Base-by-base conservation (phyloP, 2,888 invertebrate species). In the Spilarctia lutea region DNA sequence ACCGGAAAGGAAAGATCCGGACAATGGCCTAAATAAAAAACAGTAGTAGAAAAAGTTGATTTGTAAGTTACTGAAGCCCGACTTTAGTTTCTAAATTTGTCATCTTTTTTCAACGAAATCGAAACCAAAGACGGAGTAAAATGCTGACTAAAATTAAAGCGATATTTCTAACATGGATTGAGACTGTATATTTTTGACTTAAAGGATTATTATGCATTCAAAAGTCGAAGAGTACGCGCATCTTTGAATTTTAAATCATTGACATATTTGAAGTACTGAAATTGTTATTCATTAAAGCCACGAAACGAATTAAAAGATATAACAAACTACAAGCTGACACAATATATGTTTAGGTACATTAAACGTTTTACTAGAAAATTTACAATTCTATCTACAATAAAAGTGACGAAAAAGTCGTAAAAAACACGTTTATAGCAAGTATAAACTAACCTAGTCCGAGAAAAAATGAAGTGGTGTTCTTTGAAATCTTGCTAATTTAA, bases 1-100 rank as follows among this genome's bases (percentile, higher is more conserved):
- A 45, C 74, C 76, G 78, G 81, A 82, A 81, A 81, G 75, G 75
- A 85, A 85, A 83, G 79, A 81, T 77, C 77, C 75, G 69, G 80
- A 79, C 81, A 79, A 82, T 73, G 68, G 63, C 66, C 75, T 77
- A 73, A 73, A 80, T 75, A 80, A 81, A 82, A 80, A 79, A 83
- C 74, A 73, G 56, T 67, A 75, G 35, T 35, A 73, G 48, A 71
- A 71, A 45, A 71, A 66, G 67, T 24, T 30, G 24, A 52, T 35
- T 48, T 52, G 20, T 63, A 45, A 35, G 30, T 71, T 71, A 33
- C 45, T 45, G 18, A 27, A 66, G 45, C 39, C 33, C 33, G 4
- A 66, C 18, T 45, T 30, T 33, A 45, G 42, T 65, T 45, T 35
- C 52, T 52, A 20, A 30, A 30, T 33, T 33, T 68, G 30, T 33